Evolutionary conservation across 2,113 vertebrate genomes (phyloP).

Genomic region (Myxocyprinus asiaticus): DNA sequence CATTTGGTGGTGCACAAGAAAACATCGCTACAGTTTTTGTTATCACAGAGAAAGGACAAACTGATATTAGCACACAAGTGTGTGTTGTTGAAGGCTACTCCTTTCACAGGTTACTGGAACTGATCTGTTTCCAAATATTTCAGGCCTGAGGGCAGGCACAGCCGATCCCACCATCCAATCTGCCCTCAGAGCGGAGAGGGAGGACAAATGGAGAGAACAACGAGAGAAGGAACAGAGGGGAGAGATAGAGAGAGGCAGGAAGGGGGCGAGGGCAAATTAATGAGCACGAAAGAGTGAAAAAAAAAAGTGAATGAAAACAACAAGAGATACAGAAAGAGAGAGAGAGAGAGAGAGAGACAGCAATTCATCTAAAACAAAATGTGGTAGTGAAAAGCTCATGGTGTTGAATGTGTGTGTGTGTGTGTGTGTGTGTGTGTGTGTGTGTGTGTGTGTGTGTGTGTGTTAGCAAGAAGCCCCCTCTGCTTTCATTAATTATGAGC

Average conservation of each 20-base stretch:
- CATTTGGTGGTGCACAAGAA: too few relatives aligned
- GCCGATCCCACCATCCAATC: conserved; percentile 23
- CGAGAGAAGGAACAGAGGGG: too few relatives aligned
- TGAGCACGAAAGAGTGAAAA: too few relatives aligned
- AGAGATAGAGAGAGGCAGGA: not conserved
- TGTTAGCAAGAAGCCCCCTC: conserved; percentile 63
- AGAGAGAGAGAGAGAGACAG: conserved; percentile 8
- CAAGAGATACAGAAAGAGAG: not conserved
- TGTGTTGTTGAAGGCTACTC: conserved; percentile 4
- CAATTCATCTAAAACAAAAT: too few relatives aligned
- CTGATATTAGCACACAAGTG: conserved; percentile 20
- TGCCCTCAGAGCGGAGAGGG: too few relatives aligned
- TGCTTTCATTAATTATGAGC: conserved; percentile 79
- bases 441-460: conserved; percentile 21
- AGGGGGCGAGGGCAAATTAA: too few relatives aligned
- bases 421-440: conserved; percentile 40
- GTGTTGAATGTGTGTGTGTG: conserved; percentile 14
- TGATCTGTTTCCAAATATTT: conserved; percentile 31
- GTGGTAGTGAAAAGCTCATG: too few relatives aligned
- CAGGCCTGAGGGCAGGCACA: not conserved
- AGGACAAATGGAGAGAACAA: not conserved
- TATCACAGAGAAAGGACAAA: conserved; percentile 13
- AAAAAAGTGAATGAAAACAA: too few relatives aligned
- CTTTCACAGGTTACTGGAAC: not conserved
- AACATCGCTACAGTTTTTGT: too few relatives aligned